Evolutionary conservation across 1,140 invertebrate species (phyloP).

Genomic region (Wasmannia auropunctata): DNA sequence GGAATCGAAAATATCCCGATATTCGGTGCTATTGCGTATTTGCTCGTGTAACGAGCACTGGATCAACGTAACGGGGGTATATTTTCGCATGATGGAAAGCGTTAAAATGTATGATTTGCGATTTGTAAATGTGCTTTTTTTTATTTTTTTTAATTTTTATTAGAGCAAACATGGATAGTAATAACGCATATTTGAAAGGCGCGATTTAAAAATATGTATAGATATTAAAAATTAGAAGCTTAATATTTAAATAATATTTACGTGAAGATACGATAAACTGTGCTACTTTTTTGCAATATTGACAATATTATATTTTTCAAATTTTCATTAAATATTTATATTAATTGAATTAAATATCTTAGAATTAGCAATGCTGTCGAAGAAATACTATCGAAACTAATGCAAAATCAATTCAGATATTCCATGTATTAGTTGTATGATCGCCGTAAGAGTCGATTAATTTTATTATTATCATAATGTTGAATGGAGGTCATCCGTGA

Average conservation of each 20-base stretch:
- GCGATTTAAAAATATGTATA: background rate
- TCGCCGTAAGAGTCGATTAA: conserved; percentile 45
- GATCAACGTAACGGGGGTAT: conserved; percentile 12
- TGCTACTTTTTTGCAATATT: background rate
- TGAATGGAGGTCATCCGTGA: conserved; percentile 19
- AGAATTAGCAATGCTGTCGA: background rate
- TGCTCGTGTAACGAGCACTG: background rate
- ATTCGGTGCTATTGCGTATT: background rate
- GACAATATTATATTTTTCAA: background rate
- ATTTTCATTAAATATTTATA: background rate
- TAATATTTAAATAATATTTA: background rate
- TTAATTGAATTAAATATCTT: conserved; percentile 1
- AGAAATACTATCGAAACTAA: background rate
- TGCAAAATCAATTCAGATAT: background rate
- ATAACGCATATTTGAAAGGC: background rate
- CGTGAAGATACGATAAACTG: background rate
- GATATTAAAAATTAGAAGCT: background rate
- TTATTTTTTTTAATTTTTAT: background rate
- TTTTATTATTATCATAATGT: conserved; percentile 68
- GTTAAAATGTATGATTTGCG: background rate
- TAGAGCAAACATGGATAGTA: background rate
- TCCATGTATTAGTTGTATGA: background rate
- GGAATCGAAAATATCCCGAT: conserved; percentile 19
- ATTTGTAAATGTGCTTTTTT: background rate
- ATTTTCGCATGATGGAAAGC: background rate